These are phyloP conservation scores for Drepana arcuata DNA, from an alignment of 1,140 invertebrate species.

Conservation along the genomic window DNA sequence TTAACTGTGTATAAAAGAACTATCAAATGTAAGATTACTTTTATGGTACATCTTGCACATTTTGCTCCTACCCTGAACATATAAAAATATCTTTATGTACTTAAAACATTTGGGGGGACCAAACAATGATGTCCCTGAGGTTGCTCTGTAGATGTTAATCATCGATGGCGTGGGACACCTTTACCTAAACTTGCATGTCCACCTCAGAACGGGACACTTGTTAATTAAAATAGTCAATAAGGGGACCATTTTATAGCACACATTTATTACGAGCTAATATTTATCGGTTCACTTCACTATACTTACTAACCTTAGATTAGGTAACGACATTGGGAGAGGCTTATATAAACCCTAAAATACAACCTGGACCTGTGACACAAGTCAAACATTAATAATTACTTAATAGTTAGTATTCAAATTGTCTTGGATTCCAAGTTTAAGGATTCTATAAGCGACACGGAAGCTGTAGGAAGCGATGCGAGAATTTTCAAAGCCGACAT, in stretches of 20 bases:
- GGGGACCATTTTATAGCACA: slow-evolving; percentile 56
- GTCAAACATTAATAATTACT: slow-evolving; percentile 37
- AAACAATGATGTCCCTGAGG: slow-evolving; percentile 28
- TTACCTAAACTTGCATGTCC: slow-evolving; percentile 34
- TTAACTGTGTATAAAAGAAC: slow-evolving; percentile 67
- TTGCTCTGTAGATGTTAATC: slow-evolving; percentile 9
- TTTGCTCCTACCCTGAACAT: slow-evolving; percentile 63
- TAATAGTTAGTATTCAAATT: slow-evolving; percentile 45
- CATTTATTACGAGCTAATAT: slow-evolving; percentile 59
- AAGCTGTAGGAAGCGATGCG: slow-evolving; percentile 55
- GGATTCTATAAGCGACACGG: slow-evolving; percentile 41
- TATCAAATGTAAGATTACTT: slow-evolving; percentile 67
- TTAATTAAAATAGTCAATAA: slow-evolving; percentile 42
- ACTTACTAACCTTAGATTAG: slow-evolving; percentile 58
- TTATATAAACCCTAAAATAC: slow-evolving; percentile 59
- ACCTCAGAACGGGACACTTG: slow-evolving; percentile 30
- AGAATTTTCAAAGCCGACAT: slow-evolving; percentile 37
- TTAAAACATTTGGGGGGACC: slow-evolving; percentile 46
- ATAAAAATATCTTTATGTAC: slow-evolving; percentile 70
- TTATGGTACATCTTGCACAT: slow-evolving; percentile 53
- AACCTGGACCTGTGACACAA: slow-evolving; percentile 66
- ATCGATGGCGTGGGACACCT: slow-evolving; percentile 31
- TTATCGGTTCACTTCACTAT: slow-evolving; percentile 42
- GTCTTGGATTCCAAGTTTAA: slow-evolving; percentile 26
- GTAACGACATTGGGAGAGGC: slow-evolving; percentile 56